Base-by-base conservation (phyloP, 2,888 invertebrate genomes). In the Reticulitermes lucifugus region DNA sequence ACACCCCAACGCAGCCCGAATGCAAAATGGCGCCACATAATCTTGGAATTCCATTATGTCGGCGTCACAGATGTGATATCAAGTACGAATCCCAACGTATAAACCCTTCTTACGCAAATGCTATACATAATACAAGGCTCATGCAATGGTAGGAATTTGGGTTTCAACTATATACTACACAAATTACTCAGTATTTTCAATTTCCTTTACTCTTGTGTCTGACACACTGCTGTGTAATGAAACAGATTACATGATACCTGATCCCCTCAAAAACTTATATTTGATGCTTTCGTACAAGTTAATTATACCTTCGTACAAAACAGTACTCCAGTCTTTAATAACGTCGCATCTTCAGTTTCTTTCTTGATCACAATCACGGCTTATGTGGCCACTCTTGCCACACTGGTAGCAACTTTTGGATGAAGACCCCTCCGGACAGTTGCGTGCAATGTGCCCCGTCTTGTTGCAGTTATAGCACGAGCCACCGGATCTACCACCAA, bases 361-460 rank as follows among this genome's bases (percentile, higher is more conserved):
- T n/a, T 95, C 94, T 91, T 96, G 96, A 90, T 95, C 96, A 93
- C 97, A 97, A 91, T 97, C 97, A 91, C 97, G 96, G 92, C 96
- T 96, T 93, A 97, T 95, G 93, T 97, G 97, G 88, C 97, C 97
- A 88, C 95, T 94, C 92, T 98, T 96, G 93, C 97, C 96, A 93
- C 98, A 98, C 90, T 95, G 95, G 93, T 97, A 98, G 94, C 98
- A 98, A 89, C 96, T 96, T 93, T 97, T 96, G 90, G 91, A 92
- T 29, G 86, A 82, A 83, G 90, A 90, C 85, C 90, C 90, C 87
- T 93, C 93, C 43, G 93, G 93, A 88, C 94, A 94, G 88, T 94
- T 93, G 85, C 94, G 92, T 87, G 93, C 93, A 87, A 94, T 92
- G 94, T 96, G 95, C 83, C 96, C 96, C 90, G 94, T 93, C 91